Evolutionary conservation across 2,113 vertebrate species (phyloP), one percentile per base, ranked within the genome.

Genomic region (Python bivittatus): DNA sequence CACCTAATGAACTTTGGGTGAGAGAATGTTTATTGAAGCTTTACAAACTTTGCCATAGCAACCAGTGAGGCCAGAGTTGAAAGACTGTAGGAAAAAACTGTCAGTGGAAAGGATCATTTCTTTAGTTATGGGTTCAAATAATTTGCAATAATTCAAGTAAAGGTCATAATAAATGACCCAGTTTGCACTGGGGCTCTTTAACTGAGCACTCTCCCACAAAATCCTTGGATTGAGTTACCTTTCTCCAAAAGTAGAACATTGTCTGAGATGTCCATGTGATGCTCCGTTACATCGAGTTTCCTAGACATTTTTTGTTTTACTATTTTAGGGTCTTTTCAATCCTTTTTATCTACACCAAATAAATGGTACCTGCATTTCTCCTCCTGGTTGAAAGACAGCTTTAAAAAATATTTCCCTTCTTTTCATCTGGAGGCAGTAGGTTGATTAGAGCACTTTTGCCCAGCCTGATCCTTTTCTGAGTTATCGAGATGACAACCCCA

Each of bases 91-190:
- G 6, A 94, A 91, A 54, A 61, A 1, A 54, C 10, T 42, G 9
- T 48, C 13, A 91, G 4, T 0, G 9, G 27, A n/a, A 23, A 0
- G 0, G 53, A 9, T 92, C 4, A 44, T 29, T 48, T 88, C 22
- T 89, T 13, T 4, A 92, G 58, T 89, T 89, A 92, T 84, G n/a
- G 48, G 72, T 85, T 53, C 87, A 89, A 89, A 8, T 53, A 89
- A 84, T 89, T 54, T 29, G 53, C 72, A 84, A 13, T 6, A 13
- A 60, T 38, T 88, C 54, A 42, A 89, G 29, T 17, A 54, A 92
- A 89, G 87, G 44, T 33, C 44, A 92, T n/a, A 48, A n/a, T 85
- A 54, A 92, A 85, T 38, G 57, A 56, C 2, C 33, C 25, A 92
- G 92, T 44, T 93, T 88, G 91, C 38, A 83, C 68, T 52, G 64